Evolutionary conservation across 2,797 vertebrate genomes (phyloP), one percentile per base, ranked within the genome.

Genomic region (Crocodylus rhombifer): DNA sequence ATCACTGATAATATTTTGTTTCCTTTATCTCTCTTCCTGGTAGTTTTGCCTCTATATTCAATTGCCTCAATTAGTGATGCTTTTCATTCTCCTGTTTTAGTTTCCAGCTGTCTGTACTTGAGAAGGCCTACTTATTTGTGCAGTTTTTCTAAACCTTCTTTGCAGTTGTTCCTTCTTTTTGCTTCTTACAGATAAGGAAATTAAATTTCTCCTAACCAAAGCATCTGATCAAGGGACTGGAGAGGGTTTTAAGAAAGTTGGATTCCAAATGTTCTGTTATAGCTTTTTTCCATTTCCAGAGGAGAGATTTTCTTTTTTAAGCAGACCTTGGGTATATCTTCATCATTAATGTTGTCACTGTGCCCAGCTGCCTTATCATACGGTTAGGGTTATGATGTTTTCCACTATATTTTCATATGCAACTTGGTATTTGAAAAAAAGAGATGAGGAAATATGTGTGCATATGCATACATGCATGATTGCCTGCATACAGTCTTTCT

Each of bases 51-150:
- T 93, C 69, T 93, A 1, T 81, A 65, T 91, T 84, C 75, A 74
- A 75, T 91, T 94, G 65, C 94, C 90, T 94, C 86, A 94, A 80
- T 97, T 93, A 97, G 93, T 94, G 94, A 78, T 87, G 85, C 87
- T 91, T 92, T 95, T 91, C 78, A 83, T 57, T 84, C 80, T 82
- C 79, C 85, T 76, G 92, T 94, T 95, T 93, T 90, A 82, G 78
- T 95, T 96, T 87, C 63, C 85, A 89, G 14, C 17, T 84, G 84
- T 33, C 78, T 90, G 82, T 89, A 91, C 63, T 79, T 84, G 17
- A 88, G 86, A 74, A 80, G 30, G 18, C 21, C 73, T 87, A n/a
- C 67, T 93, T 86, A 60, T 91, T 93, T 92, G 55, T 94, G n/a
- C 12, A 20, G 69, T 95, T 88, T 91, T 84, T 73, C 82, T 36